These are phyloP conservation scores for Junonia oenone DNA, from an alignment of 2,888 invertebrate genomes.

Conservation along the genomic window DNA sequence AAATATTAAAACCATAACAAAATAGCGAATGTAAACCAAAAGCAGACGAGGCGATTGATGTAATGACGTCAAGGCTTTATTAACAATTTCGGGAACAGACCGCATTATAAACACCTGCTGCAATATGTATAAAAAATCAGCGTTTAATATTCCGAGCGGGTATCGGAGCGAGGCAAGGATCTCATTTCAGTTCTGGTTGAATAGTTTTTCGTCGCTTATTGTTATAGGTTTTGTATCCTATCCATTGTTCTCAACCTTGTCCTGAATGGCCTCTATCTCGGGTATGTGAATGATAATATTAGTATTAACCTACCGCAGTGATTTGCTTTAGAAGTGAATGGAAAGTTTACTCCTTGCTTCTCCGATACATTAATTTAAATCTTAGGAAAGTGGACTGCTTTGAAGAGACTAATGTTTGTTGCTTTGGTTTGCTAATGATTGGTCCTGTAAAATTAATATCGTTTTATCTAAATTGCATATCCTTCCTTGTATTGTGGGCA, in stretches of 20 bases:
- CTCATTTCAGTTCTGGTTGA: constrained; percentile 24
- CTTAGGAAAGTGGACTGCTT: not conserved
- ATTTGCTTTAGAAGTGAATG: constrained; percentile 4
- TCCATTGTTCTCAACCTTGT: constrained; percentile 42
- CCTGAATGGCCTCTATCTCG: constrained; percentile 34
- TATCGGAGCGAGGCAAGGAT: constrained; percentile 19
- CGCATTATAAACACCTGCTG: constrained; percentile 39
- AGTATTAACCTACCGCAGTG: constrained; percentile 5
- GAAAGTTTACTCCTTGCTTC: not conserved
- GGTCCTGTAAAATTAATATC: not conserved
- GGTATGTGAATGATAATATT: constrained; percentile 36
- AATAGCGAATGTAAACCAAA: not conserved
- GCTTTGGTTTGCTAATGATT: not conserved
- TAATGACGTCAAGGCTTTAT: constrained; percentile 12
- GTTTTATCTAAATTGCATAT: no score
- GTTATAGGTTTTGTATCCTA: constrained; percentile 34
- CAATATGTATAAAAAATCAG: constrained; percentile 22
- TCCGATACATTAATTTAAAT: constrained; percentile 9
- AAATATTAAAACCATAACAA: not conserved
- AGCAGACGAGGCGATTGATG: constrained; percentile 6
- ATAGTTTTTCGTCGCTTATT: constrained; percentile 34
- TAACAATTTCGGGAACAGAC: constrained; percentile 24
- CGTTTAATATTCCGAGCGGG: constrained; percentile 25
- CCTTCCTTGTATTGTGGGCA: no score
- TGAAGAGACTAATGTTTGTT: not conserved